phyloP scores from a whole-genome alignment of 2,888 invertebrate species.

The Cecidostiba fungosa region DNA sequence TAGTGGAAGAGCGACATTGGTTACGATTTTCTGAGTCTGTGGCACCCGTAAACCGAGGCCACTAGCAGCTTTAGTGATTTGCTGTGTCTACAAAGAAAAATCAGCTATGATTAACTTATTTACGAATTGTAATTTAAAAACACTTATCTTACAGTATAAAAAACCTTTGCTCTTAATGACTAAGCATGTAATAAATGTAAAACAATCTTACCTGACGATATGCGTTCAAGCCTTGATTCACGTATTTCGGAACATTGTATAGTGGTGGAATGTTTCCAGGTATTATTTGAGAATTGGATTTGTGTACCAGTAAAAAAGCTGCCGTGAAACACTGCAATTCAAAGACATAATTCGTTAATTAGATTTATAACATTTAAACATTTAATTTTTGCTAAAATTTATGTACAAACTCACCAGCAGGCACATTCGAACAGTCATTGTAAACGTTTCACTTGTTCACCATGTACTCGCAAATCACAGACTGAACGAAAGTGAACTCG shows the following conservation, averaged over 20 bases:
- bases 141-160: background rate
- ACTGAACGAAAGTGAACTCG: slow-evolving; percentile 35
- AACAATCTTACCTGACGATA: slow-evolving; percentile 5
- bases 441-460: slow-evolving; percentile 56
- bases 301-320: background rate
- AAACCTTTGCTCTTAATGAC: no score
- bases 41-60: background rate
- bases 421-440: slow-evolving; percentile 15
- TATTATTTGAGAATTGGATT: background rate
- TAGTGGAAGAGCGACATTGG: background rate
- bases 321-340: background rate
- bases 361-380: background rate
- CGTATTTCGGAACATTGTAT: background rate
- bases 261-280: background rate
- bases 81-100: background rate
- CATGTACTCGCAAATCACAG: slow-evolving; percentile 10
- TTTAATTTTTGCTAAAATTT: background rate
- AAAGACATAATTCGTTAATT: background rate
- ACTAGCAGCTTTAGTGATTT: background rate
- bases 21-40: background rate
- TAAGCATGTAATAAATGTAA: background rate
- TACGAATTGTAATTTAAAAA: background rate
- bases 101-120: background rate
- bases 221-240: background rate
- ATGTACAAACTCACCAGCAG: slow-evolving; percentile 41